Evolutionary conservation across 2,797 vertebrate species (phyloP).

Genomic region (Thalassophryne amazonica): DNA sequence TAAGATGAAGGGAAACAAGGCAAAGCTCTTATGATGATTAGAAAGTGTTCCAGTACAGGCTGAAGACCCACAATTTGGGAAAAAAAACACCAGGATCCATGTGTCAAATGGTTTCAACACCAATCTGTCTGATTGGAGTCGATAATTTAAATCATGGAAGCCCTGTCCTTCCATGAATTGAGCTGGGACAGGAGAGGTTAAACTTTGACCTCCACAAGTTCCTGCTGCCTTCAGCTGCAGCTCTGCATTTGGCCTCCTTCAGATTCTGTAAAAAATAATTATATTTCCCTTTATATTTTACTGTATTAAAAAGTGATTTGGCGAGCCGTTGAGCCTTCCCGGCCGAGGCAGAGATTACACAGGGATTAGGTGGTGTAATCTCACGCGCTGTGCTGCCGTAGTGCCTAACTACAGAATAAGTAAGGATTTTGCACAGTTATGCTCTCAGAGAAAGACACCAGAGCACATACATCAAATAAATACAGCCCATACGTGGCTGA

Average conservation of each 20-base stretch:
- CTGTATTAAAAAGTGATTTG: constrained; percentile 17
- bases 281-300: not conserved
- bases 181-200: constrained; percentile 22
- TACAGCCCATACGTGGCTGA: not conserved
- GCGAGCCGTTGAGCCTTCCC: constrained; percentile 16
- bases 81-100: constrained; percentile 39
- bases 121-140: constrained; percentile 71
- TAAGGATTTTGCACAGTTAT: constrained; percentile 9
- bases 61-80: constrained; percentile 48
- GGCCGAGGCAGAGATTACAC: constrained; percentile 56
- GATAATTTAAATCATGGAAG: constrained; percentile 41
- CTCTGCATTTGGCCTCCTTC: too few relatives aligned
- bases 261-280: too few relatives aligned
- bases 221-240: constrained; percentile 4
- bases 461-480: not conserved
- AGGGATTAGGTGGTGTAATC: constrained; percentile 65
- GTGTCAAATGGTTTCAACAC: constrained; percentile 45
- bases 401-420: constrained; percentile 29
- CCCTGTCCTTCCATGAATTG: not conserved
- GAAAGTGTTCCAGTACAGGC: constrained; percentile 54
- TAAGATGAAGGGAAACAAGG: constrained; percentile 41
- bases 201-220: constrained; percentile 39
- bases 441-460: not conserved
- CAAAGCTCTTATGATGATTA: constrained; percentile 68
- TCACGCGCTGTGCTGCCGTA: constrained; percentile 44